Percentiles rank a stretch among this genome's conserved stretches.
Conservation (phyloP, 1,140 invertebrate species). For the Macrobrachium nipponense region DNA sequence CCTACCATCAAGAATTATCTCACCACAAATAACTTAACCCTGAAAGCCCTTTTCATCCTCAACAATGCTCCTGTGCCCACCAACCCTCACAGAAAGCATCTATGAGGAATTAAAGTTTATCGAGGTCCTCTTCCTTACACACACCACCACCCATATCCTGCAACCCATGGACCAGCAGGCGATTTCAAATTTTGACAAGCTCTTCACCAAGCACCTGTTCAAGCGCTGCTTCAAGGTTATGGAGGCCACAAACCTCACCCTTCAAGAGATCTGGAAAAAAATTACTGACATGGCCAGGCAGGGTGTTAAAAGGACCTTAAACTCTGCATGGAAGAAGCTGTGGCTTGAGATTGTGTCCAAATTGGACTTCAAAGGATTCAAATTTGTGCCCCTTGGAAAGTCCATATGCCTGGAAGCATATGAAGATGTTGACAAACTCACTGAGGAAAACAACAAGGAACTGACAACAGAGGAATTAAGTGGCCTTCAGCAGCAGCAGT, state of each 20-base stretch:
- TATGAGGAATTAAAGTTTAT: too few species aligned
- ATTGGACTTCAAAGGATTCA: slow-evolving; percentile 62
- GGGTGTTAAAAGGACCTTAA: slow-evolving; percentile 61
- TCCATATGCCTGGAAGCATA: slow-evolving; percentile 65
- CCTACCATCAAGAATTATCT: too few species aligned
- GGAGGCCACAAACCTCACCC: slow-evolving; percentile 25
- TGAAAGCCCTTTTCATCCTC: too few species aligned
- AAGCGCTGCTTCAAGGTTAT: not conserved
- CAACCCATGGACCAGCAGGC: not conserved
- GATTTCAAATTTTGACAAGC: not conserved
- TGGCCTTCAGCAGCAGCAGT: not conserved
- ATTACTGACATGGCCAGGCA: slow-evolving; percentile 66
- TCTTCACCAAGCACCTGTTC: not conserved
- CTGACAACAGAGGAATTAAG: not conserved
- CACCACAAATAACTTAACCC: too few species aligned
- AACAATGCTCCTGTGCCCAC: too few species aligned
- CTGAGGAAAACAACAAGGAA: not conserved
- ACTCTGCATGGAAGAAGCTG: slow-evolving; percentile 66
- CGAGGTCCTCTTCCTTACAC: too few species aligned
- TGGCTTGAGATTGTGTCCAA: slow-evolving; percentile 62
- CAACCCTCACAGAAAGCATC: too few species aligned
- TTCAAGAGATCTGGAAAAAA: slow-evolving; percentile 63
- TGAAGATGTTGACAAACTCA: slow-evolving; percentile 34
- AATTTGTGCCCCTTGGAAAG: slow-evolving; percentile 65
- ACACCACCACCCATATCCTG: not conserved